Evolutionary conservation across 2,888 invertebrate species (phyloP).

Genomic region (Volucella bombylans): DNA sequence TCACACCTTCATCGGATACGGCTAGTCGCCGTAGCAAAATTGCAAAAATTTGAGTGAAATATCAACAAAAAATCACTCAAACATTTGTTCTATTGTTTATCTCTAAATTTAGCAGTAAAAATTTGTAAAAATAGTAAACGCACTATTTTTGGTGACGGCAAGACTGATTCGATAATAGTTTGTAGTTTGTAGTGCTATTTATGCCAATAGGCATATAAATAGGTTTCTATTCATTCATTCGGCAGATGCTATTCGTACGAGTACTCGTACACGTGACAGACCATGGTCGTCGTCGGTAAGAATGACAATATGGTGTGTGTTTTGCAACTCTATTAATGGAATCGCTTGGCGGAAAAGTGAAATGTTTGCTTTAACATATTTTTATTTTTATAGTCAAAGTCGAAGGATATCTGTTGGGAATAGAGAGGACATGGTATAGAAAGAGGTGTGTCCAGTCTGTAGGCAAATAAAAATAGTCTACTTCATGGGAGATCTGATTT

Average conservation of each 20-base stretch:
- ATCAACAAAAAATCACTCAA: constrained; percentile 8
- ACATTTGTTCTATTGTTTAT: constrained; percentile 36
- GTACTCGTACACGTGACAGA: constrained; percentile 28
- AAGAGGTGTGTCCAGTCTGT: too few species aligned
- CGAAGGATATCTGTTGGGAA: neutral
- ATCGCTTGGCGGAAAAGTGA: neutral
- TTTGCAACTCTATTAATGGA: constrained; percentile 26
- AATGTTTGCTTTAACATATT: too few species aligned
- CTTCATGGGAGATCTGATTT: too few species aligned
- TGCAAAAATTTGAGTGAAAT: neutral
- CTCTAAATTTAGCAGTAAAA: constrained; percentile 55
- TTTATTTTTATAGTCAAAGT: neutral
- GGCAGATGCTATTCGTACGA: neutral
- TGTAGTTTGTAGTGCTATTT: constrained; percentile 15
- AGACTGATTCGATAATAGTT: neutral
- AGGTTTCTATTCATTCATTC: constrained; percentile 5
- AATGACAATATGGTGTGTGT: constrained; percentile 8
- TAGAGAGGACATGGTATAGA: too few species aligned
- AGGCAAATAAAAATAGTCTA: too few species aligned
- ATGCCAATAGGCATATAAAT: constrained; percentile 53
- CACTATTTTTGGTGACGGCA: constrained; percentile 31
- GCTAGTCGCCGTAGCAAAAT: constrained; percentile 1
- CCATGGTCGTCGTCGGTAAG: neutral
- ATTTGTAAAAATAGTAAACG: constrained; percentile 48
- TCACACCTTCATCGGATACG: neutral